Base-by-base conservation (phyloP, 2,888 invertebrate genomes). In the Cheilosia vulpina region DNA sequence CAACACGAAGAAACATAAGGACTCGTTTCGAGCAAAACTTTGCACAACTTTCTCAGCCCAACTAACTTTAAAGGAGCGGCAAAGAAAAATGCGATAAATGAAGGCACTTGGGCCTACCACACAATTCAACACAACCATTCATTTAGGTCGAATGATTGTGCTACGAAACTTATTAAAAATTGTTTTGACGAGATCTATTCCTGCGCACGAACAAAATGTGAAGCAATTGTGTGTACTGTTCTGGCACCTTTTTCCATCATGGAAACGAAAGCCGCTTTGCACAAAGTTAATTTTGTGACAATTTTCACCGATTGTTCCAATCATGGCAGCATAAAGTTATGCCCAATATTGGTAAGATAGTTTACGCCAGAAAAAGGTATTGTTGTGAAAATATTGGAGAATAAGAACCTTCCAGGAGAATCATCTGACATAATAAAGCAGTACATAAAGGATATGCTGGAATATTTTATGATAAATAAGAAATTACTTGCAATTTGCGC, bases 281-380 rank as follows among this genome's bases (percentile, higher is more conserved):
- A 21, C 50, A 53, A 47, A 31, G 72, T 82, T 5, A 82, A 50
- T 45, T 82, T 75, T 19, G 71, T 87, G 53, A 73, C 83, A 24
- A 38, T 85, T 43, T 85, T 63, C 58, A 71, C 68, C 41, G 79
- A 85, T 68, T 79, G 79, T 62, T 87, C 87, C 47, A 87, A 87
- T 71, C 77, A 87, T 53, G 77, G 75, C 11, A 78, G 65, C 65
- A 76, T 79, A 41, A 83, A 84, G 63, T 45, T 84, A 24, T 87
- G 78, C n/a, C 83, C 87, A 41, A 52, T 87, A 55, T 77, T 87
- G 53, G 78, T 63, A 7, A 63, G 81, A 72, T 87, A 87, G 45
- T 87, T 87, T 73, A 34, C 81, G 62, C 87, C 83, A 17, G 53
- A 69, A 34, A 45, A 87, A 52, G 84, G 80, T 38, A 43, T 84